Base-by-base conservation (phyloP, 2,113 vertebrate genomes). In the Megaptera novaeangliae region DNA sequence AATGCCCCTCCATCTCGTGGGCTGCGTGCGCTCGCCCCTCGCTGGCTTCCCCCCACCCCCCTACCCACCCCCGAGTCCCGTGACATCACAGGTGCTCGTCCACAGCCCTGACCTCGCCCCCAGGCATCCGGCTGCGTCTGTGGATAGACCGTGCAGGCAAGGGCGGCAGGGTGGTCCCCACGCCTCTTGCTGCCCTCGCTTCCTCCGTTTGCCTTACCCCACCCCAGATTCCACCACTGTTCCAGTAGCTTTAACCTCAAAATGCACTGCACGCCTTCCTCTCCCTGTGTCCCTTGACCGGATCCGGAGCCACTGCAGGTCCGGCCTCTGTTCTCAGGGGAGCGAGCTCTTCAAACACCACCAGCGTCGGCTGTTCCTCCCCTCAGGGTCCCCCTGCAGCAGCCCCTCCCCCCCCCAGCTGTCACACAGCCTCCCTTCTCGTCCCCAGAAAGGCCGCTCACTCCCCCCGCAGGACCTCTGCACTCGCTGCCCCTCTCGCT, bases 201-300 rank as follows among this genome's bases (percentile, higher is more conserved):
- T 80, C 52, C 77, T 25, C 52, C 13, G 0, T 36, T 21, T 25
- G 14, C 77, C 34, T 55, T 36, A 36, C 25, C 20, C 20, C 21
- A 5, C 49, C 21, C 20, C 52, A 15, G 49, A 8, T n/a, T 36
- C 77, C 21, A 25, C 34, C 49, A 36, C 3, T 61, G 1, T 10
- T 25, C 59, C 21, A 27, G 21, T 23, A 27, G 3, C 63, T 34
- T 36, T 25, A 36, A 57, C 3, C 1, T 52, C 21, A 4, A 8
- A 36, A 34, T 6, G 3, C 31, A 64, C 13, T 14, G 12, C 5
- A n/a, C 20, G 10, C 31, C 18, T 11, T 2, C 27, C 46, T 49
- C 12, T 61, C 59, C 59, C 1, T 14, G 31, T 55, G 52, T 11
- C 11, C 46, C 34, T 29, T 0, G 1, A 23, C 75, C n/a, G 20